Base-by-base conservation (phyloP, 2,113 vertebrate genomes). In the Paramormyrops kingsleyae region DNA sequence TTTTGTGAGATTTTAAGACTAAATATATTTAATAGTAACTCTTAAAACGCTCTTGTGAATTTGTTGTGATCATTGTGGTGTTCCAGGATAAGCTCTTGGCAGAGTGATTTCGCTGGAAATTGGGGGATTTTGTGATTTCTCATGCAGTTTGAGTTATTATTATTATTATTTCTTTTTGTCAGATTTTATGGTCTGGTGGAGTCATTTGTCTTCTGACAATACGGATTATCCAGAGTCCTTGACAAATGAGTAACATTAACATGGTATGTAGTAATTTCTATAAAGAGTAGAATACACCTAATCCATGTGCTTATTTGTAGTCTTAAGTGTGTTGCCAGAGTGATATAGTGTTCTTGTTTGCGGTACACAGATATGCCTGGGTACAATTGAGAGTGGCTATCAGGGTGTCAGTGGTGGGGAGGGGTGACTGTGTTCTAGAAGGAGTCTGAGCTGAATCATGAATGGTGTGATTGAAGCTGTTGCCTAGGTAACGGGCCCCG, bases 401-500 rank as follows among this genome's bases (percentile, higher is more conserved):
- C 19, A 19, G 50, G n/a, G 52, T 59, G 74, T 39, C 17, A 70
- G 27, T 70, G 27, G 62, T 27, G 62, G 62, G n/a, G 27, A 27
- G 80, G 83, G 83, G 42, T 44, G 84, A 46, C 42, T 42, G 70
- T 70, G 62, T 86, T 90, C 89, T 90, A 87, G 47, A 87, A 88
- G 87, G 90, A 88, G 90, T 90, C 87, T 77, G 87, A 90, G 90
- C 66, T 90, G 90, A 89, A 74, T 90, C 87, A 90, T 90, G 87
- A 88, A 88, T 90, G 87, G 90, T 88, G 53, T 90, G 90, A 90
- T 90, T 90, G 87, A 90, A 90, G 70, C 27, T 77, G 90, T 90
- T 90, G 87, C 90, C 77, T 88, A 88, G 90, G 90, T 90, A 90
- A 90, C 90, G 35, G 90, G 90, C 90, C 90, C 90, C 56, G 90